Percentiles rank a stretch among this genome's conserved stretches.
phyloP scores from a whole-genome alignment of 2,113 vertebrate genomes.

The Lampris megalopsis region DNA sequence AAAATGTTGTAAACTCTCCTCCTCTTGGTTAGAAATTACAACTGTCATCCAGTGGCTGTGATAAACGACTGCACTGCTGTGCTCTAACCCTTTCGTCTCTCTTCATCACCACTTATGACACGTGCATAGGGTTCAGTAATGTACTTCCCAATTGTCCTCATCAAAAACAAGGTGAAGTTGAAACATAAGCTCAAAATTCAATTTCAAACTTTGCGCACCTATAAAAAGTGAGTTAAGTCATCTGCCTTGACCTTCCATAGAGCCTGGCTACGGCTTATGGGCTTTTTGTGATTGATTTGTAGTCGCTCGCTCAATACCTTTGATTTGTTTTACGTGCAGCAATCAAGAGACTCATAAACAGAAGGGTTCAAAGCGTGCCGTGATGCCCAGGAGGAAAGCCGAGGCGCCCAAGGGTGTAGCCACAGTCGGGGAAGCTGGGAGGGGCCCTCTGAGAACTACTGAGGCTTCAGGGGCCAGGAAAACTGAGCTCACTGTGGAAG shows the following conservation, averaged over 20 bases:
- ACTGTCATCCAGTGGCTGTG: slow-evolving; percentile 41
- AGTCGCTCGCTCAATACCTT: slow-evolving; percentile 38
- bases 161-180: slow-evolving; percentile 47
- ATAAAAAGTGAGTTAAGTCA: slow-evolving; percentile 20
- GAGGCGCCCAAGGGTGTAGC: slow-evolving; percentile 18
- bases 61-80: slow-evolving; percentile 39
- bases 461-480: slow-evolving; percentile 52
- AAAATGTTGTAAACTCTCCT: slow-evolving; percentile 32
- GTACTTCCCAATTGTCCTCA: slow-evolving; percentile 33
- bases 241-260: slow-evolving; percentile 45
- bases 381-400: slow-evolving; percentile 48
- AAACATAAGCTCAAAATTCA: slow-evolving; percentile 27
- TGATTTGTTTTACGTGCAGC: slow-evolving; percentile 66
- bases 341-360: slow-evolving; percentile 68
- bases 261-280: slow-evolving; percentile 27
- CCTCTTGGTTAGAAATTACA: slow-evolving; percentile 47
- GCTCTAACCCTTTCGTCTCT: slow-evolving; percentile 49
- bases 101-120: slow-evolving; percentile 59
- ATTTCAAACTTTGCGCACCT: slow-evolving; percentile 39
- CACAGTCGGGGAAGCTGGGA: slow-evolving; percentile 37
- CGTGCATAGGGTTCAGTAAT: slow-evolving; percentile 44
- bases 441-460: slow-evolving; percentile 36
- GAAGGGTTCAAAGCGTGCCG: slow-evolving; percentile 58
- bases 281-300: slow-evolving; percentile 41
- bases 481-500: slow-evolving; percentile 54